Base-by-base conservation (phyloP, 2,888 invertebrate species). In the Pachymerium ferrugineum region DNA sequence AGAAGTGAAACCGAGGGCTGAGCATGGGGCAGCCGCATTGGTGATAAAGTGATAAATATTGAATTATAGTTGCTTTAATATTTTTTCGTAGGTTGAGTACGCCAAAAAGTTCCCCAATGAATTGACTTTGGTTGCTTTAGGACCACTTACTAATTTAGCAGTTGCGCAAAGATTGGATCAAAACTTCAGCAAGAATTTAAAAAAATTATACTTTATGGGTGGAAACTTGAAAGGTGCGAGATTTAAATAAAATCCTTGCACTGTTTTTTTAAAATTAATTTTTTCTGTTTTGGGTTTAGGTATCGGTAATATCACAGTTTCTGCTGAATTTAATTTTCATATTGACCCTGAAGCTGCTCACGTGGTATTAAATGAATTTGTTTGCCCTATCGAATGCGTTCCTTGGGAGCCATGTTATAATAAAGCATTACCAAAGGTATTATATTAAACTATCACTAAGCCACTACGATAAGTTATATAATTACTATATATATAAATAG, bases 241-340 rank as follows among this genome's bases (percentile, higher is more conserved):
- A 30, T 68, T 3, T 1, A 28, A 31, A 28, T 4, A 68, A 30
- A 28, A 28, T 30, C 4, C 25, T 68, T 30, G n/a, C 28, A 35
- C 12, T 35, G 10, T 12, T 12, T 12, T 35, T 35, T 35, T 35
- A 10, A 35, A 35, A 12, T 35, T 35, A n/a, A n/a, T n/a, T n/a
- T n/a, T n/a, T n/a, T n/a, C n/a, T n/a, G n/a, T n/a, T 3, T 19
- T 19, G 6, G 10, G 22, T 19, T 19, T 19, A 47, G 47, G 6
- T 19, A 22, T 19, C 6, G 47, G 47, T 16, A 47, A 47, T 12
- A 47, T 47, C 47, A 47, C 47, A 8, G 19, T 10, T 12, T 22
- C 87, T 42, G 90, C 89, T 0, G 92, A 93, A 81, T 92, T 89
- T 79, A 93, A 93, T 82, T 91, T 92, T 80, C 86, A 85, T 77